Percentiles rank a stretch among this genome's conserved stretches.
These are phyloP conservation scores for Neolamprologus sp. DNA, from an alignment of 2,113 vertebrate species.

Conservation along the genomic window DNA sequence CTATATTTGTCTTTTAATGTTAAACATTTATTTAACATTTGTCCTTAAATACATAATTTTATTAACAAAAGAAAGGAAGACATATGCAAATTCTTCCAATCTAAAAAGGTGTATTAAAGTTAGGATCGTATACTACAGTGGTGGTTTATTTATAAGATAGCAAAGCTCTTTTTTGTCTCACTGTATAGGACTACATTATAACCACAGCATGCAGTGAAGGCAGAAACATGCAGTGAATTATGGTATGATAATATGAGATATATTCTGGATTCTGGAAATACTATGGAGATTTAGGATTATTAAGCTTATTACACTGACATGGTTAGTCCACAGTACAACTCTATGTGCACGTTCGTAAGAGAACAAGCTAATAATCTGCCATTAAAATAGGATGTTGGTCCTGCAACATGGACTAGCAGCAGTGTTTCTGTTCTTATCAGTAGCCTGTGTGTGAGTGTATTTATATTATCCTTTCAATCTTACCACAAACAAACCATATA, in stretches of 20 bases:
- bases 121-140: fast-evolving
- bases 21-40: not conserved
- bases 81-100: not conserved
- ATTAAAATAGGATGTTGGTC: not conserved
- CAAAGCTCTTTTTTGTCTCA: not conserved
- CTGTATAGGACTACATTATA: not conserved
- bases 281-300: not conserved
- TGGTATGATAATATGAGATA: not conserved
- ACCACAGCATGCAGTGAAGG: not conserved
- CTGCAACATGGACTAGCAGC: not conserved
- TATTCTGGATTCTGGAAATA: not conserved
- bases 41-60: not conserved
- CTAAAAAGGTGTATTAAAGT: not conserved
- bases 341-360: not conserved
- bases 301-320: not conserved
- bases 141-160: not conserved
- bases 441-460: not conserved
- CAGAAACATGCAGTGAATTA: not conserved
- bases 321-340: not conserved
- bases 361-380: not conserved
- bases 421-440: not conserved
- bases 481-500: not conserved
- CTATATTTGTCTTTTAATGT: not conserved
- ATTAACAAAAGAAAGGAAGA: not conserved
- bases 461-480: not conserved